Percentiles rank a stretch among this genome's conserved stretches.
These are phyloP conservation scores for Caracal caracal DNA, from an alignment of 2,113 vertebrate genomes.

Conservation along the genomic window DNA sequence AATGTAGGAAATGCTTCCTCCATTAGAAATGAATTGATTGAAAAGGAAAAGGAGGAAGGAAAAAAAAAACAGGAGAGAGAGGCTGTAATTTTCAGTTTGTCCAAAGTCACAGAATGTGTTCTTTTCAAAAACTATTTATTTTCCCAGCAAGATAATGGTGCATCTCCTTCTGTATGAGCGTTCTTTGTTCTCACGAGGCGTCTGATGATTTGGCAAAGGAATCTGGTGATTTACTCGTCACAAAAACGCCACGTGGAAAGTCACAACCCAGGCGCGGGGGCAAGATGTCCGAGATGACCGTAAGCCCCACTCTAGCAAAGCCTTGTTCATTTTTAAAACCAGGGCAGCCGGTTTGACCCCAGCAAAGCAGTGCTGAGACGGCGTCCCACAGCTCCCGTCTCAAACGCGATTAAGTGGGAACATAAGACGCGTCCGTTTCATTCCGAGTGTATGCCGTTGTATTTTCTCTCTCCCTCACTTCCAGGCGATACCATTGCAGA, in stretches of 20 bases:
- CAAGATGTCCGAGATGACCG: fast-evolving
- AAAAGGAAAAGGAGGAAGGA: neutral
- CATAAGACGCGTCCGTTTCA: neutral
- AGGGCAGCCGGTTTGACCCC: fast-evolving
- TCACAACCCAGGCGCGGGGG: neutral
- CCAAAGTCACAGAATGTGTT: neutral
- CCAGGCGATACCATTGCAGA: neutral
- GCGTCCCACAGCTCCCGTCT: neutral
- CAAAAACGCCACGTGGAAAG: neutral
- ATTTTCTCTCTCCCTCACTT: neutral
- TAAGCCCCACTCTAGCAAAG: neutral
- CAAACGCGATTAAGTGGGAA: neutral
- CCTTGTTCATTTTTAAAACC: fast-evolving
- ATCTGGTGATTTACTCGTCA: neutral
- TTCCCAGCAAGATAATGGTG: neutral
- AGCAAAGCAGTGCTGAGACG: fast-evolving
- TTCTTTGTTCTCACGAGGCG: slow-evolving; percentile 43
- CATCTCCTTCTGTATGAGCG: neutral
- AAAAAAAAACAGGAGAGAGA: neutral
- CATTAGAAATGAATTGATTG: neutral
- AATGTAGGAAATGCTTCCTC: neutral
- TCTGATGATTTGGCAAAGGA: slow-evolving; percentile 5
- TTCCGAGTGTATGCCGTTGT: fast-evolving
- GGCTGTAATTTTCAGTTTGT: neutral
- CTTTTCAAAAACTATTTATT: slow-evolving; percentile 45